Evolutionary conservation across 2,888 invertebrate species (phyloP).

Genomic region (Lasioglossum zephyrum): DNA sequence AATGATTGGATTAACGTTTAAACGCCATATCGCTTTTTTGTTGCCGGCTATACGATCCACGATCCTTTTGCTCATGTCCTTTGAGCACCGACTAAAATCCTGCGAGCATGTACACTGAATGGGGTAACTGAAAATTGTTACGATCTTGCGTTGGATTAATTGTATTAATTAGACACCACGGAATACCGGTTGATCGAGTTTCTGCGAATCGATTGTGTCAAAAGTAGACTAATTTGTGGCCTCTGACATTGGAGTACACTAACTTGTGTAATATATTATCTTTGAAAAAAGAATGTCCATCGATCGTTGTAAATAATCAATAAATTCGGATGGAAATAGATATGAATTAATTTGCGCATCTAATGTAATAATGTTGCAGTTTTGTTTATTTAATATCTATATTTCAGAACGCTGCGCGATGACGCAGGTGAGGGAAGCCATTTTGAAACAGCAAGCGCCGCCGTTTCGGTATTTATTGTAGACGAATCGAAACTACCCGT

Average conservation of each 20-base stretch:
- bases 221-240: neutral
- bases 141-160: neutral
- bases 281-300: too few species aligned
- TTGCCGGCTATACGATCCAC: neutral
- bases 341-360: neutral
- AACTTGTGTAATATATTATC: neutral
- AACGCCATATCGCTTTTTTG: neutral
- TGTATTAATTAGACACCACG: neutral
- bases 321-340: neutral
- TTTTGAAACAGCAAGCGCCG: neutral
- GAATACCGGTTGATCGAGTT: neutral
- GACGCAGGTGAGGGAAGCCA: neutral
- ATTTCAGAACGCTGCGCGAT: neutral
- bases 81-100: neutral
- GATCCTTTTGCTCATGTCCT: neutral
- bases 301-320: neutral
- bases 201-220: neutral
- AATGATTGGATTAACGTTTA: neutral
- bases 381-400: neutral
- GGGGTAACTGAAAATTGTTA: neutral
- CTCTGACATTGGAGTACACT: too few species aligned
- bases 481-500: constrained; percentile 46
- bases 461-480: constrained; percentile 34
- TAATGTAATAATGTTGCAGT: neutral
- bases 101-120: neutral